Percentiles rank a stretch among this genome's conserved stretches.
Evolutionary conservation across 2,888 invertebrate genomes (phyloP).

Genomic region (Ceramica pisi): DNA sequence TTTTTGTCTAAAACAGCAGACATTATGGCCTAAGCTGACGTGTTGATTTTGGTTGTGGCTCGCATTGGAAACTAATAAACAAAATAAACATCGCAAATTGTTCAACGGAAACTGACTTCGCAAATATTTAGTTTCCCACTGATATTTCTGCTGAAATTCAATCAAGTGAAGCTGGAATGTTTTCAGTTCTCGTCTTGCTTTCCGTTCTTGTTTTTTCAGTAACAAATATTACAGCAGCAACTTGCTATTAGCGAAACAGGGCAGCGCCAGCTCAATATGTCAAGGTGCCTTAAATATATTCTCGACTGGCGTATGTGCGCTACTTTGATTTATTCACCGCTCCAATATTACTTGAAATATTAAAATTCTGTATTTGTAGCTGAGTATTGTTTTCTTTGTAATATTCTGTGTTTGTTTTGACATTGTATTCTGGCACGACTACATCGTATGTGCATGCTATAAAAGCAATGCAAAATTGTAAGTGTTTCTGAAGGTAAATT

Average conservation of each 20-base stretch:
- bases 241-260: slow-evolving; percentile 44
- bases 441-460: not conserved
- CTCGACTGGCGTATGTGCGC: slow-evolving; percentile 51
- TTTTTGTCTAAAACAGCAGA: too few relatives aligned
- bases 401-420: not conserved
- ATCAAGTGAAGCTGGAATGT: slow-evolving; percentile 14
- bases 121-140: slow-evolving; percentile 40
- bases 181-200: slow-evolving; percentile 26
- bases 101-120: slow-evolving; percentile 16
- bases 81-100: slow-evolving; percentile 20
- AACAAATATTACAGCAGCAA: slow-evolving; percentile 64
- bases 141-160: slow-evolving; percentile 36
- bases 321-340: slow-evolving; percentile 49
- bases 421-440: not conserved
- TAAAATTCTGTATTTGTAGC: slow-evolving; percentile 3
- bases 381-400: not conserved
- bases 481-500: not conserved
- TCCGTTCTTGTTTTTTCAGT: slow-evolving; percentile 53
- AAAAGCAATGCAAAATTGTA: not conserved
- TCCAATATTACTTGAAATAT: slow-evolving; percentile 40
- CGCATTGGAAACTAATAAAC: not conserved
- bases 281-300: slow-evolving; percentile 83
- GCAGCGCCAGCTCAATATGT: slow-evolving; percentile 74
- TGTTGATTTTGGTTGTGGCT: not conserved
- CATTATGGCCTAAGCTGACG: too few relatives aligned